These are phyloP conservation scores for Himantopus leucocephalus DNA, from an alignment of 2,113 vertebrate genomes.

Conservation along the genomic window DNA sequence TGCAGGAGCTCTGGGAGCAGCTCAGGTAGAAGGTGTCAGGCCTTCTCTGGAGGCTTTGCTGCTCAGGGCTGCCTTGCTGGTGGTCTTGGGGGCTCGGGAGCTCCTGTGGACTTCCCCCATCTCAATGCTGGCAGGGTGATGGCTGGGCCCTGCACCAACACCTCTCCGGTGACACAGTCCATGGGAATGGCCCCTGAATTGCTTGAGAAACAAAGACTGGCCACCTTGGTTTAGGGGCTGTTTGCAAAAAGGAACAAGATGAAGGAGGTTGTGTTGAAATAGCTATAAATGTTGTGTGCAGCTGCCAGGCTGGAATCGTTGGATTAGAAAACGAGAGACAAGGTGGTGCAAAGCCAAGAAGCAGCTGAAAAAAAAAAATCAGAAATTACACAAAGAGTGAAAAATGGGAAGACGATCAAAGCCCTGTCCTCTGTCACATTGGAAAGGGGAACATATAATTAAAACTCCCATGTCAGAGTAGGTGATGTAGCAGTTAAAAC, in stretches of 20 bases:
- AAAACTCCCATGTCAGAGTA: not conserved
- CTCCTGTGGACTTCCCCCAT: not conserved
- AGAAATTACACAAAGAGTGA: not conserved
- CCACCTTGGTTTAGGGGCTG: not conserved
- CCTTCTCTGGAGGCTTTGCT: not conserved
- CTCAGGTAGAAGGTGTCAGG: not conserved
- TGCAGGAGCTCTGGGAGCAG: not conserved
- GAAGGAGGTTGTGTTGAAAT: not conserved
- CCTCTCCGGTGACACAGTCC: fast-evolving
- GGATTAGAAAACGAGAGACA: not conserved
- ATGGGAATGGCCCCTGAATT: not conserved
- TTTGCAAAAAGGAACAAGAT: not conserved
- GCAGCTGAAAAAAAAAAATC: not conserved
- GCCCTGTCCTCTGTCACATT: not conserved
- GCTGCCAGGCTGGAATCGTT: not conserved
- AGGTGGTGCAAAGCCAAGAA: conserved; percentile 1
- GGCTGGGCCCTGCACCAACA: not conserved
- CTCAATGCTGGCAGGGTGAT: fast-evolving
- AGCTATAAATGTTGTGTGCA: not conserved
- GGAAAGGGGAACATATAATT: not conserved
- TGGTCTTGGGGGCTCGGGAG: not conserved
- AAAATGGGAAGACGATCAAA: not conserved
- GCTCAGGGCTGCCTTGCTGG: not conserved
- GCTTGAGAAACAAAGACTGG: fast-evolving
- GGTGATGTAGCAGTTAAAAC: not conserved